Evolutionary conservation across 53 echinoderm and acorn worm genomes (phyloP).

Genomic region (Holothuria leucospilota): DNA sequence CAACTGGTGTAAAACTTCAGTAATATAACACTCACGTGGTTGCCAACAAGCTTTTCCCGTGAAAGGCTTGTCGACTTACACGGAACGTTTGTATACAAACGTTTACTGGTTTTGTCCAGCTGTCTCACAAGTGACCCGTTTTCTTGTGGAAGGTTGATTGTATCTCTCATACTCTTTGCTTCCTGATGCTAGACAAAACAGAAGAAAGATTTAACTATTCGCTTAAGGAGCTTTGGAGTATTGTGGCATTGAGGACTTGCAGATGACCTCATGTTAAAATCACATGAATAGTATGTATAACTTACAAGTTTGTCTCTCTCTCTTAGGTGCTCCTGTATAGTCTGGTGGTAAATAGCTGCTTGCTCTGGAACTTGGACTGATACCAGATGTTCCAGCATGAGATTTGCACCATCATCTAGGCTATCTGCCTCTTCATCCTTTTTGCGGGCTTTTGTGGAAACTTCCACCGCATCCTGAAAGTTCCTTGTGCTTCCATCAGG

Average conservation of each 20-base stretch:
- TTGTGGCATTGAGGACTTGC: no score
- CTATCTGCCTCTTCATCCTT: not conserved
- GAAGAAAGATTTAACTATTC: no score
- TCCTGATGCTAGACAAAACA: no score
- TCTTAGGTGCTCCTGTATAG: not conserved
- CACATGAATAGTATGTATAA: no score
- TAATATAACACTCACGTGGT: no score
- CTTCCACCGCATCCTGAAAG: not conserved
- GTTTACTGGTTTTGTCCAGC: not conserved
- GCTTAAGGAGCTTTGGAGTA: no score
- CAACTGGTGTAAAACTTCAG: no score
- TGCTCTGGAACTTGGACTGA: not conserved
- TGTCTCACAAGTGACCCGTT: not conserved
- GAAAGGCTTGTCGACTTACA: not conserved
- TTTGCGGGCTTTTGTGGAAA: not conserved
- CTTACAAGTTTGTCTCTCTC: no score
- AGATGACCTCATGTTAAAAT: no score
- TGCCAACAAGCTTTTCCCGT: not conserved
- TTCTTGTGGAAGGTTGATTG: not conserved
- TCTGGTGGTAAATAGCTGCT: not conserved
- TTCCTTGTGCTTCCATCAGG: not conserved
- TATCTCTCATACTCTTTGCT: not conserved
- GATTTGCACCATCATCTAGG: not conserved
- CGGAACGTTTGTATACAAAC: not conserved
- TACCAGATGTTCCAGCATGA: not conserved